Percentiles rank a stretch among this genome's conserved stretches.
Conservation (phyloP, 2,888 invertebrate genomes). For the Anagyrus pseudococci region DNA sequence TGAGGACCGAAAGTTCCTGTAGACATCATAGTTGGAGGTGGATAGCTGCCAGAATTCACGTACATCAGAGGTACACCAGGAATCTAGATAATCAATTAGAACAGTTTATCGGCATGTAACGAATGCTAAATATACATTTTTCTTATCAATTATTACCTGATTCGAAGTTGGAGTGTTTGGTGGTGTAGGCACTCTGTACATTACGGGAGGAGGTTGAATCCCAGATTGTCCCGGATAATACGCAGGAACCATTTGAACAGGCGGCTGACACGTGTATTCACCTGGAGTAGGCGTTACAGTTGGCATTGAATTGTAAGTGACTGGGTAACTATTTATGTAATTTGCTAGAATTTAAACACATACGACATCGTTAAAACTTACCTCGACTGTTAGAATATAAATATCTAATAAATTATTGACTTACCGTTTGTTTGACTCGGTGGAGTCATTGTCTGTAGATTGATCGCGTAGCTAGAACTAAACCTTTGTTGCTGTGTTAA, state of each 20-base stretch:
- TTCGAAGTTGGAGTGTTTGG: conserved; percentile 57
- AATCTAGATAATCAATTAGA: too few relatives aligned
- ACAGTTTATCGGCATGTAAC: too few relatives aligned
- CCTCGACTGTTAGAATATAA: neutral
- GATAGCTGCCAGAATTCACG: conserved; percentile 56
- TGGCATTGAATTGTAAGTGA: conserved; percentile 56
- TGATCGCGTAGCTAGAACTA: conserved; percentile 53
- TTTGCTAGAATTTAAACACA: conserved; percentile 47
- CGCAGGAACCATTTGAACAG: conserved; percentile 56
- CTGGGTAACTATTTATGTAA: conserved; percentile 55
- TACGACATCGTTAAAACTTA: neutral
- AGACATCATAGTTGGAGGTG: conserved; percentile 53
- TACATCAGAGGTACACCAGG: conserved; percentile 58
- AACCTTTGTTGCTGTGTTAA: conserved; percentile 52
- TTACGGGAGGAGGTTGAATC: conserved; percentile 55
- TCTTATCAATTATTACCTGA: conserved; percentile 47
- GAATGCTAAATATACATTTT: too few relatives aligned
- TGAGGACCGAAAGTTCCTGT: conserved; percentile 55
- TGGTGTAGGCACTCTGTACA: conserved; percentile 59
- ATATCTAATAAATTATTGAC: conserved; percentile 15
- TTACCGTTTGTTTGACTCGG: conserved; percentile 55
- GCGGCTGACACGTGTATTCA: conserved; percentile 56
- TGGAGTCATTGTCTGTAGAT: conserved; percentile 55
- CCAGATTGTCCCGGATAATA: conserved; percentile 56
- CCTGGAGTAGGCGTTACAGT: conserved; percentile 51